Conservation (phyloP, 2,888 invertebrate genomes). For the Morinoia aosen region DNA sequence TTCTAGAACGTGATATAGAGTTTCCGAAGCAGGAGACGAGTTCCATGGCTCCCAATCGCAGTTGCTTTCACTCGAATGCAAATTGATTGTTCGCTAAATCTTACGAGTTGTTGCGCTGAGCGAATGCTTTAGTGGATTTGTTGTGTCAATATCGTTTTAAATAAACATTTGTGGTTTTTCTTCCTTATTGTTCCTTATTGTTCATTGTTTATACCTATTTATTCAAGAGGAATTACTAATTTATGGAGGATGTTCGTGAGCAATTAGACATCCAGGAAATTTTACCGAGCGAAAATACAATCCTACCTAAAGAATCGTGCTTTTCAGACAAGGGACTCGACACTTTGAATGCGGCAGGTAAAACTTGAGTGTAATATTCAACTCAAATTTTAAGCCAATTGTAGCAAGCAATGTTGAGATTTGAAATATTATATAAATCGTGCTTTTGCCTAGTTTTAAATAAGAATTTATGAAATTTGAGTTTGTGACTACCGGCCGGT, state of each 20-base stretch:
- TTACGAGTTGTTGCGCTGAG: neutral
- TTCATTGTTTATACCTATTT: too few species aligned
- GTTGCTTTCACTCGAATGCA: conserved; percentile 33
- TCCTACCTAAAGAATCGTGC: neutral
- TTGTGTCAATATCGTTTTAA: too few species aligned
- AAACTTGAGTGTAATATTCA: too few species aligned
- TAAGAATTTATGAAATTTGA: too few species aligned
- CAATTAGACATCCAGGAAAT: neutral
- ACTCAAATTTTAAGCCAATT: too few species aligned
- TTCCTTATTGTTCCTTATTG: neutral
- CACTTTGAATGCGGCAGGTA: too few species aligned
- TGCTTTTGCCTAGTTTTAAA: too few species aligned
- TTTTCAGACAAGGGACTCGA: neutral
- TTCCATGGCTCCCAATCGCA: neutral
- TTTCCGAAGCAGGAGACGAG: neutral
- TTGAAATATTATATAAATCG: too few species aligned
- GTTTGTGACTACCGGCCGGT: too few species aligned
- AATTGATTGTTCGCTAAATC: neutral
- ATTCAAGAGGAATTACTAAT: neutral
- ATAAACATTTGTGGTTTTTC: too few species aligned
- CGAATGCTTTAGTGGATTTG: neutral
- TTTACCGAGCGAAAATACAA: neutral
- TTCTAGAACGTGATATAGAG: conserved; percentile 40
- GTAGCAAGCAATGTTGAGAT: too few species aligned
- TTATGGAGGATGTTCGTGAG: neutral